Conservation (phyloP, 2,113 vertebrate species). For the Alligator mississippiensis region DNA sequence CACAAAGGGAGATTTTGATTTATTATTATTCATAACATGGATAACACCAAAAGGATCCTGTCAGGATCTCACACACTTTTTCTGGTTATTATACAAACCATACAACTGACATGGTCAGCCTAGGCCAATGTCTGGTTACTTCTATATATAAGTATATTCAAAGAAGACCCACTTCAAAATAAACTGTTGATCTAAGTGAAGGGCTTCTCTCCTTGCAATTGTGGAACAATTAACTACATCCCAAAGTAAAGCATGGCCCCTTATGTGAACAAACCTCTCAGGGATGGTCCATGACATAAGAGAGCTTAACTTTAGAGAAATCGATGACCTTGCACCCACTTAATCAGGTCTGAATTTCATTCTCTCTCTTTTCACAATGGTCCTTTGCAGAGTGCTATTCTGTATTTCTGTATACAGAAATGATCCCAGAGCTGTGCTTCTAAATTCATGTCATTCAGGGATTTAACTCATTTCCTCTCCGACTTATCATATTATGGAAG, state of each 20-base stretch:
- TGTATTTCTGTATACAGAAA: rapidly evolving
- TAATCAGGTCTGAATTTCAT: not conserved
- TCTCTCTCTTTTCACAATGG: not conserved
- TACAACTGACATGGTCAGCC: too few species aligned
- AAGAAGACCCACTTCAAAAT: not conserved
- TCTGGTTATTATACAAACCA: not conserved
- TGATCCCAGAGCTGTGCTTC: not conserved
- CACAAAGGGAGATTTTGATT: not conserved
- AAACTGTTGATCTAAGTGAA: not conserved
- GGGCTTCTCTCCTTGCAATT: not conserved
- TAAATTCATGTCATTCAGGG: not conserved
- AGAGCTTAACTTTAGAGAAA: rapidly evolving
- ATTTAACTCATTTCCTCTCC: not conserved
- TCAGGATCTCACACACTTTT: not conserved
- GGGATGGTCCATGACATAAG: not conserved
- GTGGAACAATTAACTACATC: not conserved
- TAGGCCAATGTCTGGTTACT: too few species aligned
- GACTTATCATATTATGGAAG: not conserved
- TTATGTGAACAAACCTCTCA: not conserved
- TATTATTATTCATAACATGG: not conserved
- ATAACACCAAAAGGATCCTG: not conserved
- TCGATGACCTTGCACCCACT: rapidly evolving
- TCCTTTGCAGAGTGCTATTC: too few species aligned
- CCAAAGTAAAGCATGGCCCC: not conserved
- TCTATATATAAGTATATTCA: not conserved